Evolutionary conservation across 2,113 vertebrate species (phyloP), one percentile per base, ranked within the genome.

Genomic region (Oryzias woworae): DNA sequence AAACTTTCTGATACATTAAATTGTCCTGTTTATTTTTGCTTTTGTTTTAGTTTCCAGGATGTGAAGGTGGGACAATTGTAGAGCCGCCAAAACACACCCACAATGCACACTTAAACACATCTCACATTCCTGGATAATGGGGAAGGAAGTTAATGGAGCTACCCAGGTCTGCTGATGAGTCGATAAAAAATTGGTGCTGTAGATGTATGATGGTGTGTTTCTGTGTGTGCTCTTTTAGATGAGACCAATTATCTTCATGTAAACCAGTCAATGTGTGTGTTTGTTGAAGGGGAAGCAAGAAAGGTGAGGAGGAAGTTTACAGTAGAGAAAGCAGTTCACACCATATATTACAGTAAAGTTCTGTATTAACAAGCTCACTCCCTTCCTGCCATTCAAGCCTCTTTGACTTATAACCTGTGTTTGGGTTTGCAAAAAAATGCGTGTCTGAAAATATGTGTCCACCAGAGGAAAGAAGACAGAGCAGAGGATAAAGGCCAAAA

Each of bases 341-440:
- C 74, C 71, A 75, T 88, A 75, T 79, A 82, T 84, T 85, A 81
- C 62, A 53, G 62, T 75, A 14, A 66, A 73, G 66, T 71, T 73
- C 62, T 68, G 57, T 56, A 63, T 74, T 70, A 87, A 84, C 79
- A 77, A 57, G 52, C 66, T 65, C 68, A 64, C 83, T 80, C 86
- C 83, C 83, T 88, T 88, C 86, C 83, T 84, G 72, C 77, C 57
- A 86, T 86, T 88, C 77, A 88, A 78, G 77, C 17, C 43, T 42
- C 61, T 71, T 68, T 82, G 76, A 82, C 69, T 72, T 77, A 65
- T 78, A 74, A 85, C 78, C 66, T 60, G 4, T 62, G 31, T 68
- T 44, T 74, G 72, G 59, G 48, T 16, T 13, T 41, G 62, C 62
- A 53, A 58, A 43, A 61, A 57, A 52, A 17, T 46, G 26, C 54